Evolutionary conservation across 2,113 vertebrate species (phyloP).

Genomic region (Ascaphus truei): DNA sequence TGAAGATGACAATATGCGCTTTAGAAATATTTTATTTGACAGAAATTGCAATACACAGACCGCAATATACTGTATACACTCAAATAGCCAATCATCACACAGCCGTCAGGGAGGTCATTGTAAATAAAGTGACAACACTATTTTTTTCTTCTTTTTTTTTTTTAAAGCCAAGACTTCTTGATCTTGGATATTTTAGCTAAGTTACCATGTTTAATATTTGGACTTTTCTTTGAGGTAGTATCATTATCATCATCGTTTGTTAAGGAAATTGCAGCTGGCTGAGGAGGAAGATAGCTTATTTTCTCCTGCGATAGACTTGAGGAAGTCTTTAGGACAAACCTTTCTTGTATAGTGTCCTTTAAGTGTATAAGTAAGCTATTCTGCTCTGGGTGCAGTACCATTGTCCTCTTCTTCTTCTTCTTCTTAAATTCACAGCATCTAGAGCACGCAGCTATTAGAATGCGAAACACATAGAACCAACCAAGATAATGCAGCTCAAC

Average conservation of each 20-base stretch:
- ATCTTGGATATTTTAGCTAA: slow-evolving; percentile 41
- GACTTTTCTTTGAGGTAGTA: slow-evolving; percentile 24
- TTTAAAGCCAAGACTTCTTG: slow-evolving; percentile 42
- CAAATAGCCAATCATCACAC: not conserved
- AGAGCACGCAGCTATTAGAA: slow-evolving; percentile 50
- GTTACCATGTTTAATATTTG: slow-evolving; percentile 44
- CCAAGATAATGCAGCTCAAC: slow-evolving; percentile 56
- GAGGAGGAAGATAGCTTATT: slow-evolving; percentile 28
- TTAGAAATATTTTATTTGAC: not conserved
- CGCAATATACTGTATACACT: not conserved
- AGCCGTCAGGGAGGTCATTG: not conserved
- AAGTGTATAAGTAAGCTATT: slow-evolving; percentile 57
- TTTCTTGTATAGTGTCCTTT: slow-evolving; percentile 51
- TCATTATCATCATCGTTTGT: slow-evolving; percentile 43
- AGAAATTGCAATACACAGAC: not conserved
- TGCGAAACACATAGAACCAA: slow-evolving; percentile 53
- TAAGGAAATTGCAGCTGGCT: slow-evolving; percentile 48
- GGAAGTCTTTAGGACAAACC: slow-evolving; percentile 50
- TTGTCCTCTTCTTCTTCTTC: slow-evolving; percentile 9
- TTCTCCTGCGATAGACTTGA: slow-evolving; percentile 34
- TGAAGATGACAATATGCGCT: not conserved
- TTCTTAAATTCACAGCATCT: slow-evolving; percentile 45
- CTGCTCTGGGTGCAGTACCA: slow-evolving; percentile 37
- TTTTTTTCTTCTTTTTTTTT: slow-evolving; percentile 38
- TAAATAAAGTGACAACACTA: not conserved